A percentile compares a stretch with the other conserved stretches of the same genome.
phyloP scores from a whole-genome alignment of 53 echinoderm and acorn worm species.

The Stichopus horrens region DNA sequence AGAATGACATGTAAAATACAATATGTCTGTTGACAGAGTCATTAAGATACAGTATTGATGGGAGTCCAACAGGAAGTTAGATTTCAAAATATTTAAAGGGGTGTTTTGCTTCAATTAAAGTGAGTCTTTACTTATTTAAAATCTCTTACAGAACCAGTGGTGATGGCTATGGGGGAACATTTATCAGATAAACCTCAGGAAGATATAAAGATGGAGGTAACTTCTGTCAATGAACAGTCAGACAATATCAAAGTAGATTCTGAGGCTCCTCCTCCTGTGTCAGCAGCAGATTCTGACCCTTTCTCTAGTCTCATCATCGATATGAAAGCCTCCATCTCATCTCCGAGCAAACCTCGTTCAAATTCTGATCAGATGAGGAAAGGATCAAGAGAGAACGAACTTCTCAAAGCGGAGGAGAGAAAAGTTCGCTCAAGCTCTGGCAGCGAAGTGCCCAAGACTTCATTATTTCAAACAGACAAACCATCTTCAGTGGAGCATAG shows the following conservation, averaged over 20 bases:
- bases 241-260: neutral
- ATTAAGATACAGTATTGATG: too few species aligned
- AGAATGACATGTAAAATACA: too few species aligned
- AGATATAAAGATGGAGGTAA: neutral
- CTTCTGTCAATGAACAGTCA: neutral
- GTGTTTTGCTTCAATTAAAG: too few species aligned
- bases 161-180: neutral
- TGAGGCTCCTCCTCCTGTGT: neutral
- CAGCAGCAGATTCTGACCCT: constrained; percentile 46
- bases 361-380: constrained; percentile 32
- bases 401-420: neutral
- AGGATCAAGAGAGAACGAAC: neutral
- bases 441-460: neutral
- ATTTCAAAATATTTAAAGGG: too few species aligned
- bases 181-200: neutral
- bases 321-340: constrained; percentile 70
- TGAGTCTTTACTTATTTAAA: too few species aligned
- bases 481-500: neutral
- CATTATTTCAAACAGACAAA: neutral
- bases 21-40: too few species aligned
- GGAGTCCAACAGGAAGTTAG: too few species aligned
- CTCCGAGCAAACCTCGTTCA: constrained; percentile 32
- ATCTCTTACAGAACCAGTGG: neutral
- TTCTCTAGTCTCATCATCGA: constrained; percentile 70
- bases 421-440: neutral